phyloP scores from a whole-genome alignment of 2,113 vertebrate species.

The Rhabdornis inornatus region DNA sequence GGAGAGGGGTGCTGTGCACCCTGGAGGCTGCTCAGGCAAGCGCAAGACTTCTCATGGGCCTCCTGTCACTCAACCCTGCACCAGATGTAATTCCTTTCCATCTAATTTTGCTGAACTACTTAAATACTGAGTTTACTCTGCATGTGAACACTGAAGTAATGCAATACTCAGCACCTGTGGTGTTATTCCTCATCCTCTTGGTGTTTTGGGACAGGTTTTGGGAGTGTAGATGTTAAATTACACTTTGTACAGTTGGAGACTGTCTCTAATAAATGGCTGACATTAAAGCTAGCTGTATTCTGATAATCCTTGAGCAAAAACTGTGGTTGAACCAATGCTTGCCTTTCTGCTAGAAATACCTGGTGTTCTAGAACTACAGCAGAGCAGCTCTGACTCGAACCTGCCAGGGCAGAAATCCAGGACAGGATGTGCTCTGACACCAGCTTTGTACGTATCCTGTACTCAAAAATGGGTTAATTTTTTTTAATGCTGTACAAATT shows the following conservation, averaged over 20 bases:
- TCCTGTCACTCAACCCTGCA: neutral
- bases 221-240: neutral
- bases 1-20: neutral
- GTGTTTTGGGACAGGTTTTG: neutral
- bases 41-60: neutral
- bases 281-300: neutral
- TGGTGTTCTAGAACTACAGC: neutral
- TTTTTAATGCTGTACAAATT: neutral
- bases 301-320: neutral
- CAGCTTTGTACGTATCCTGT: neutral
- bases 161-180: neutral
- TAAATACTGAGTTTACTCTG: fast-evolving
- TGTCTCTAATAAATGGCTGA: neutral
- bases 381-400: neutral
- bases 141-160: neutral
- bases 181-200: neutral
- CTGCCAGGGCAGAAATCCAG: fast-evolving
- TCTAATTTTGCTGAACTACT: neutral
- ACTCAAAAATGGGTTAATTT: fast-evolving
- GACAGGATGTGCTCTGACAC: fast-evolving
- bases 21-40: neutral
- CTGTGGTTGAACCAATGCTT: neutral
- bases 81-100: neutral
- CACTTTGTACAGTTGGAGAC: neutral
- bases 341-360: neutral